Base-by-base conservation (phyloP, 2,888 invertebrate species). In the Eumerus sabulonum region DNA sequence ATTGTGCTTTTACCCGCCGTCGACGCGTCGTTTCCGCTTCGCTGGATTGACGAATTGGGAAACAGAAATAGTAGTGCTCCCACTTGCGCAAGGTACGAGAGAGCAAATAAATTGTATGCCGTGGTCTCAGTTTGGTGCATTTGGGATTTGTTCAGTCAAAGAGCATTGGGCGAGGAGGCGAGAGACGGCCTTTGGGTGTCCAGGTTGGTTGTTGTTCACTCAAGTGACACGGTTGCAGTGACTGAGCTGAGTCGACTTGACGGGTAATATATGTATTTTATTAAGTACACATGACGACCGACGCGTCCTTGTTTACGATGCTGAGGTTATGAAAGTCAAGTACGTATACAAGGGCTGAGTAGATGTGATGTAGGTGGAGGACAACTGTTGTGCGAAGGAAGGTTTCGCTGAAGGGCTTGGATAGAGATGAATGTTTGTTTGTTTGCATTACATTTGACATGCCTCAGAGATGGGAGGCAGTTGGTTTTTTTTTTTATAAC, bases 151-250 rank as follows among this genome's bases (percentile, higher is more conserved):
- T 70, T 47, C 18, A 45, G 27, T 27, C 14, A 56, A 44, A 56
- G 51, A 44, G 53, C 36, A 42, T 48, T 48, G 27, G 27, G 7
- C 7, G 27, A 27, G 2, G 27, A 27, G 7, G 27, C 3, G 27
- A 27, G 27, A 7, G 40, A 12, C 36, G 64, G 50, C 51, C 53
- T 48, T 45, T 51, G 19, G 48, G 4, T 19, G n/a, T 36, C 13
- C 19, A 36, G 13, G 9, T n/a, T n/a, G 13, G 66, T 44, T 44
- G 51, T 59, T 73, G 73, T 42, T 66, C 54, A 54, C 64, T 72
- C 73, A 54, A 60, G 60, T 67, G 67, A 67, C 48, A 67, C 73
- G 59, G 73, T 73, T 54, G 73, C 73, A 67, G 44, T 67, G 73
- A 60, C 12, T 67, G 67, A 27, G 27, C 27, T 27, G 27, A 27